Base-by-base conservation (phyloP, 1,140 invertebrate species). In the Anastatus disparis region DNA sequence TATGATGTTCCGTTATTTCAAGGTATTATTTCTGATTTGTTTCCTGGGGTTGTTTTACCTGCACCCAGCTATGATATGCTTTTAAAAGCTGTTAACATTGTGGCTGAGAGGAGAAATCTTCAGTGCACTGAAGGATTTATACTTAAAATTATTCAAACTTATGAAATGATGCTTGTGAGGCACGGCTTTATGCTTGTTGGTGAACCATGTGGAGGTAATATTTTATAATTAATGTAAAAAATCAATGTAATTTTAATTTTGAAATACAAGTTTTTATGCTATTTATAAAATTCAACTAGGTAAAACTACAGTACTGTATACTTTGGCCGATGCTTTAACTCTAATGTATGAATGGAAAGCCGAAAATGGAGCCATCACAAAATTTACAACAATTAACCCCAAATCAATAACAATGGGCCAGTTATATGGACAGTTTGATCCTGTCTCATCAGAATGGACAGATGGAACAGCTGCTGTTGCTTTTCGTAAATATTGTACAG, bases 321-420 rank as follows among this genome's bases (percentile, higher is more conserved):
- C 91, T 8, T 86, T 97, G 40, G 90, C 93, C 3, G 90, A 91
- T 72, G 89, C 93, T 0, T 79, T 97, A 17, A 92, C 89, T 0
- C 81, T 90, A 9, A 89, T 96, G 81, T 87, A 92, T 72, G 85
- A 91, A 2, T 84, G 83, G 84, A 87, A 85, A 27, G 81, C 85
- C 8, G 83, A 82, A 9, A 85, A 79, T 55, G 81, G 85, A 73
- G 87, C 90, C 80, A 84, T 88, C 29, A 92, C 92, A 1, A 87
- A 88, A 71, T 95, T 91, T 79, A 91, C 90, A 69, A 93, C 94
- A 2, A 89, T 98, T 22, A 97, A 97, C 87, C 96, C 96, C 0
- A 98, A 97, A 86, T 90, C 95, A 1, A 92, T 97, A 20, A 95
- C 94, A 0, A 93, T 96, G 90, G 93, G 92, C 40, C 94, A 97